Percentiles rank a stretch among this genome's conserved stretches.
These are phyloP conservation scores for Tetrao urogallus DNA, from an alignment of 2,113 vertebrate genomes.

Conservation along the genomic window DNA sequence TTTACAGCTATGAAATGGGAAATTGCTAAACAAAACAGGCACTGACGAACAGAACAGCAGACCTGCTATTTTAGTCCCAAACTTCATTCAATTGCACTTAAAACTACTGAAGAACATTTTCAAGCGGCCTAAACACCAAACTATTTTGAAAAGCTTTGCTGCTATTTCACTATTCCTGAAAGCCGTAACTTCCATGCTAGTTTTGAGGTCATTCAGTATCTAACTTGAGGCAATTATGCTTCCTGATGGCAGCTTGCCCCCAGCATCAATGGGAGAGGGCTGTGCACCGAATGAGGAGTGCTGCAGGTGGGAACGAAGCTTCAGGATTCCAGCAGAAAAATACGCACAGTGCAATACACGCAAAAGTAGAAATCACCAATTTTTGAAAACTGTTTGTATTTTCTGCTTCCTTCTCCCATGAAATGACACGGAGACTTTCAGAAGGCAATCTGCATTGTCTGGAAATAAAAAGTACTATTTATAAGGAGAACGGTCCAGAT, in stretches of 20 bases:
- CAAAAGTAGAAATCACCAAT: background rate
- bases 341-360: background rate
- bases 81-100: constrained; percentile 68
- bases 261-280: background rate
- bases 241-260: background rate
- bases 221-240: background rate
- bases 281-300: background rate
- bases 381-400: constrained; percentile 15
- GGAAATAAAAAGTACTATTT: constrained; percentile 25
- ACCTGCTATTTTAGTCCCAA: constrained; percentile 72
- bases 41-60: background rate
- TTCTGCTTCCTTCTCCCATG: constrained; percentile 32
- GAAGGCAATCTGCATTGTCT: constrained; percentile 42
- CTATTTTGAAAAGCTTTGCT: background rate
- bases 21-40: constrained; percentile 7
- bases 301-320: background rate
- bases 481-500: constrained; percentile 68
- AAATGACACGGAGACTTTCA: constrained; percentile 17
- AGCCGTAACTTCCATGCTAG: background rate
- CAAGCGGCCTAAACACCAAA: background rate
- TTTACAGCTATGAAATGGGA: constrained; percentile 9
- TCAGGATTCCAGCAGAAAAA: background rate
- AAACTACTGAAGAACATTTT: constrained; percentile 41
- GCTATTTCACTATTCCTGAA: background rate
- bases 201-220: background rate